Percentiles rank a stretch among this genome's conserved stretches.
Conservation (phyloP, 2,888 invertebrate genomes). For the Scaeva pyrastri region DNA sequence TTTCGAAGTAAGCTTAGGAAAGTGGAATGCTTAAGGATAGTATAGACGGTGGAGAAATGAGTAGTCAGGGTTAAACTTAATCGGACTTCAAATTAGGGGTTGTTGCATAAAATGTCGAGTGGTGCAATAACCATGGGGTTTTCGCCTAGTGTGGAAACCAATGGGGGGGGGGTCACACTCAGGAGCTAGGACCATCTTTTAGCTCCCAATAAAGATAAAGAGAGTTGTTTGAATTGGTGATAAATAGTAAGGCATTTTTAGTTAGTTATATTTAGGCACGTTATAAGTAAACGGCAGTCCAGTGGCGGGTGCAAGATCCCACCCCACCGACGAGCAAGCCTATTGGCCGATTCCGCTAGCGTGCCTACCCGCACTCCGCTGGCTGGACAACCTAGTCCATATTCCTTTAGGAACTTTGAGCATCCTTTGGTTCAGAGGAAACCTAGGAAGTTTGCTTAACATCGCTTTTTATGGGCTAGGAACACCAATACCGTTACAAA, state of each 20-base stretch:
- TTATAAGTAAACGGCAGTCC: constrained; percentile 1
- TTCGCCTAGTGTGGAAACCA: neutral
- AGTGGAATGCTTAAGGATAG: neutral
- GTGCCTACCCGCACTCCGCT: constrained; percentile 4
- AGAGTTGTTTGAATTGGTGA: too few species aligned
- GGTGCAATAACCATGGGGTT: constrained; percentile 3
- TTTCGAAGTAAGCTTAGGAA: neutral
- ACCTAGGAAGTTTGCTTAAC: too few species aligned
- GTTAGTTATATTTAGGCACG: neutral
- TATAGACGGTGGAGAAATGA: too few species aligned
- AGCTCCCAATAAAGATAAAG: neutral
- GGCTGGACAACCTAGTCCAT: constrained; percentile 4
- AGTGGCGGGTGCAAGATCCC: neutral
- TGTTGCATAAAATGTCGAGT: neutral
- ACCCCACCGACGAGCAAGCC: neutral
- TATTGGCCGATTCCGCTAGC: constrained; percentile 6
- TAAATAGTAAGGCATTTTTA: too few species aligned
- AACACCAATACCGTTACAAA: neutral
- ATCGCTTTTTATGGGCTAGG: too few species aligned
- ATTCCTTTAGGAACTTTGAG: too few species aligned
- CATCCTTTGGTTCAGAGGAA: neutral
- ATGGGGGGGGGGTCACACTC: constrained; percentile 3
- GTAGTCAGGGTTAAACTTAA: too few species aligned
- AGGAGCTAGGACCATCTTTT: neutral
- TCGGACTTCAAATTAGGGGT: too few species aligned